Evolutionary conservation across 2,797 vertebrate species (phyloP).

Genomic region (Alfaro cultratus): DNA sequence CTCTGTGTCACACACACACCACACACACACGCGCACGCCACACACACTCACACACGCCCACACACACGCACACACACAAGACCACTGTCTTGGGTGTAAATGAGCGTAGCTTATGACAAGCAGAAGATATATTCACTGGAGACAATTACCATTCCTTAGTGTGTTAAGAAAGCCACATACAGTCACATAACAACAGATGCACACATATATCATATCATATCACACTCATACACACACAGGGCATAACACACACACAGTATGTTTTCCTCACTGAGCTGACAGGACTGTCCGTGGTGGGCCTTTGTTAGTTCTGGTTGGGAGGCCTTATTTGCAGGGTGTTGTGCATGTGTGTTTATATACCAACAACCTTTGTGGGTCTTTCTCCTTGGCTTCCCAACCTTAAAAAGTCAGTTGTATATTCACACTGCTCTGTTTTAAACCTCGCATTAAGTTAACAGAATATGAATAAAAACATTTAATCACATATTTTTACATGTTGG

Average conservation of each 20-base stretch:
- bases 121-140: slow-evolving; percentile 56
- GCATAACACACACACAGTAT: slow-evolving; percentile 8
- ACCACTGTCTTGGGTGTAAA: slow-evolving; percentile 57
- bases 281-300: slow-evolving; percentile 64
- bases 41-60: neutral
- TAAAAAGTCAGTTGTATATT: slow-evolving; percentile 13
- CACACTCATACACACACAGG: slow-evolving; percentile 1
- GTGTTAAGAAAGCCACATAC: slow-evolving; percentile 45
- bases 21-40: neutral
- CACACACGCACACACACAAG: neutral
- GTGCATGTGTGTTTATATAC: slow-evolving; percentile 40
- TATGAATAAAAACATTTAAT: neutral
- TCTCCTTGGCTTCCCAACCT: slow-evolving; percentile 10
- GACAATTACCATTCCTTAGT: slow-evolving; percentile 70
- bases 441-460: neutral
- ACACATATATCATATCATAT: slow-evolving; percentile 18
- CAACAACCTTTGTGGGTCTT: slow-evolving; percentile 36
- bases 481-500: neutral
- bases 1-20: slow-evolving; percentile 2
- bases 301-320: slow-evolving; percentile 76
- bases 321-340: slow-evolving; percentile 55
- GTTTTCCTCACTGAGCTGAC: slow-evolving; percentile 57
- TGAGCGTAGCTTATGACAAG: slow-evolving; percentile 63
- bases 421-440: neutral
- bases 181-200: slow-evolving; percentile 28